Evolutionary conservation across 2,888 invertebrate species (phyloP).

Genomic region (Hedya salicella): DNA sequence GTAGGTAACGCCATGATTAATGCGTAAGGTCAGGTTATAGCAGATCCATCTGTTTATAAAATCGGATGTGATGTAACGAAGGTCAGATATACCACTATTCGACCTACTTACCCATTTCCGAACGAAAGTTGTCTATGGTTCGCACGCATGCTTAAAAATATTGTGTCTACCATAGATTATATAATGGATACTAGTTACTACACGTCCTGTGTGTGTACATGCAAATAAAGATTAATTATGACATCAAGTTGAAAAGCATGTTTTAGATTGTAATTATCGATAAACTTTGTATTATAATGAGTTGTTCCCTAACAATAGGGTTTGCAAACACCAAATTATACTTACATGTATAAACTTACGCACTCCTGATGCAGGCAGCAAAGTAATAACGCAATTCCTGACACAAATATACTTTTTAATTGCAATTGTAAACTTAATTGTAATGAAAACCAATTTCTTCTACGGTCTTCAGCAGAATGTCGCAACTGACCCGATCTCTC

Average conservation of each 20-base stretch:
- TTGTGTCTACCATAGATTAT: conserved; percentile 8
- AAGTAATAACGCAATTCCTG: no score
- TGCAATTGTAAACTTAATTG: no score
- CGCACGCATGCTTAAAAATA: conserved; percentile 6
- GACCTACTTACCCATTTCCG: conserved; percentile 31
- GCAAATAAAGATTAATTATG: conserved; percentile 26
- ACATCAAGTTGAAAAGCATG: conserved; percentile 8
- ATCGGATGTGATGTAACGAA: conserved; percentile 36
- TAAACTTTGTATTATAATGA: conserved; percentile 18
- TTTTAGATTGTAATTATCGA: conserved; percentile 28
- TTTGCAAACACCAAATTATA: neutral
- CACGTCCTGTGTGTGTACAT: conserved; percentile 23
- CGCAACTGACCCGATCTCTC: no score
- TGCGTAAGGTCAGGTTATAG: conserved; percentile 25
- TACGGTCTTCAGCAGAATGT: no score
- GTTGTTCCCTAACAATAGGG: neutral
- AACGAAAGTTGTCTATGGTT: conserved; percentile 31
- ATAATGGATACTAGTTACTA: conserved; percentile 31
- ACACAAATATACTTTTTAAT: no score
- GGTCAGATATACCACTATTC: conserved; percentile 14
- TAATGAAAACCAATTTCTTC: no score
- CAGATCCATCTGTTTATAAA: conserved; percentile 31
- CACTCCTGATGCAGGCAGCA: no score
- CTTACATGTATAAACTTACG: neutral
- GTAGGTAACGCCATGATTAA: conserved; percentile 15